phyloP scores from a whole-genome alignment of 64 coral and sea anemone species.

The Montipora efflorescens region DNA sequence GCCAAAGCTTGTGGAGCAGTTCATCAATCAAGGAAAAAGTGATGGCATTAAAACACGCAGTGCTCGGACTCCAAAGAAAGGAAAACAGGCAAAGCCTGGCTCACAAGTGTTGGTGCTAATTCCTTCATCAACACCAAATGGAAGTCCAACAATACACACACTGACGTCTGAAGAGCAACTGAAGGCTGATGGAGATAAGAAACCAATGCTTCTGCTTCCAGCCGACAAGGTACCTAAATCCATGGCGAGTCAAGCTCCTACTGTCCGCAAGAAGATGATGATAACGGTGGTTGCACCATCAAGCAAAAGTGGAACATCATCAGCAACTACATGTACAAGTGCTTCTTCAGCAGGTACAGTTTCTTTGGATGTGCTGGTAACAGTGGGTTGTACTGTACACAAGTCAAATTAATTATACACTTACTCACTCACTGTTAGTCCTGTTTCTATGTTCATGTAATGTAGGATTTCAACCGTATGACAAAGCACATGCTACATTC shows the following conservation, averaged over 20 bases:
- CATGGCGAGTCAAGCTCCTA: not conserved
- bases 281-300: constrained; percentile 3
- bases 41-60: constrained; percentile 30
- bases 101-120: constrained; percentile 21
- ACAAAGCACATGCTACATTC: no score
- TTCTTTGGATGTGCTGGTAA: not conserved
- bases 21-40: constrained; percentile 16
- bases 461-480: no score
- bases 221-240: constrained; percentile 33
- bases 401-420: no score
- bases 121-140: constrained; percentile 11
- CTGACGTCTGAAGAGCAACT: constrained; percentile 23
- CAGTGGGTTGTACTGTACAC: no score
- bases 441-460: no score
- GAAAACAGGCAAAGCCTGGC: not conserved
- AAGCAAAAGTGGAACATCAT: not conserved
- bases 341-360: not conserved
- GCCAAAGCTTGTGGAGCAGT: constrained; percentile 38
- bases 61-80: not conserved
- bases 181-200: constrained; percentile 3
- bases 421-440: no score
- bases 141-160: constrained; percentile 25
- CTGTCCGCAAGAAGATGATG: constrained; percentile 33
- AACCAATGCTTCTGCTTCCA: constrained; percentile 24
- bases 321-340: constrained; percentile 21